A percentile compares a stretch with the other conserved stretches of the same genome.
Evolutionary conservation across 2,113 vertebrate species (phyloP).

Genomic region (Illadopsis cleaveri): DNA sequence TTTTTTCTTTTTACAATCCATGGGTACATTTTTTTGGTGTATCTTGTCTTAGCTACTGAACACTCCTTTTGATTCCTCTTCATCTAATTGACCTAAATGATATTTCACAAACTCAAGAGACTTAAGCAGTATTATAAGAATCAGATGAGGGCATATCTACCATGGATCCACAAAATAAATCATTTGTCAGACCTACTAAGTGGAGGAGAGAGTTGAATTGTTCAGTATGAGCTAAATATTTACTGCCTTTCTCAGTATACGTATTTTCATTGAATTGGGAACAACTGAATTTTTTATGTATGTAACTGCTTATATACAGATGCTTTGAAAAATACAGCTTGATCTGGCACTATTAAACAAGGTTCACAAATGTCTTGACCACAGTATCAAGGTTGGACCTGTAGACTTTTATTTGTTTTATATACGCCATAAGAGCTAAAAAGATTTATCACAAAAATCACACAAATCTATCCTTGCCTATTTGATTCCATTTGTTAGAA

Average conservation of each 20-base stretch:
- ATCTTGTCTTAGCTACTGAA: constrained; percentile 13
- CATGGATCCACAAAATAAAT: constrained; percentile 4
- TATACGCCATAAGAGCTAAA: accelerated
- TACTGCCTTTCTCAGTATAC: neutral
- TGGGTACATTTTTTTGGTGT: constrained; percentile 10
- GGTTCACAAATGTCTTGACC: neutral
- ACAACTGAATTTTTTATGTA: neutral
- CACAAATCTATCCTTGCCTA: neutral
- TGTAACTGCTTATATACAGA: neutral
- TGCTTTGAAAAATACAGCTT: neutral
- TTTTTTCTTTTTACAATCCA: neutral
- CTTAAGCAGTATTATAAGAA: constrained; percentile 23
- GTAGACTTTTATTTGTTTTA: neutral
- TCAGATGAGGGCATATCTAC: neutral
- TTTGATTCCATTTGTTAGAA: neutral
- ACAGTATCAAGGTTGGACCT: neutral
- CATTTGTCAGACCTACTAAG: neutral
- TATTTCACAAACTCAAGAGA: constrained; percentile 55
- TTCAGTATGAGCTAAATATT: neutral
- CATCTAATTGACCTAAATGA: constrained; percentile 71
- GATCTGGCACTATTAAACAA: neutral
- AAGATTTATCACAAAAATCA: neutral
- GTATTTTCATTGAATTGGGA: neutral
- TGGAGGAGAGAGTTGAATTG: neutral
- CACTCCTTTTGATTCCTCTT: constrained; percentile 57